Evolutionary conservation across 2,888 invertebrate species (phyloP), one percentile per base, ranked within the genome.

Genomic region (Leptodirus hochenwartii): DNA sequence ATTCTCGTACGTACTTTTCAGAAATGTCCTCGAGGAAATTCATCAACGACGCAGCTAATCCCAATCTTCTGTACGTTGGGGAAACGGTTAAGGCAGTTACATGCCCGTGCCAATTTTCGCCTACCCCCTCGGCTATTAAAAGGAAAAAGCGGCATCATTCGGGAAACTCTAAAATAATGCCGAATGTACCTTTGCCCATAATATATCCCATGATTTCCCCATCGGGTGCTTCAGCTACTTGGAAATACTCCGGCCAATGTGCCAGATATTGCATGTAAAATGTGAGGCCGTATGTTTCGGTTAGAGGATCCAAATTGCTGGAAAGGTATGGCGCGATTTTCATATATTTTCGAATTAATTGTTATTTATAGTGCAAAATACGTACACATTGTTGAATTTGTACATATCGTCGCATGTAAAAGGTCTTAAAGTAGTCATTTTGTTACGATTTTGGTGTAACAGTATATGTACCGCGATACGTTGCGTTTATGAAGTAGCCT

Each of bases 121-220:
- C 78, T 41, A 73, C 73, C 0, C 98, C 98, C 61, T 98, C 98
- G 0, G 93, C 85, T 60, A 98, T 98, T 20, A n/a, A n/a, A n/a
- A n/a, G n/a, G n/a, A n/a, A n/a, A n/a, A n/a, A n/a, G n/a, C n/a
- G n/a, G n/a, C n/a, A n/a, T n/a, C n/a, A n/a, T n/a, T n/a, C n/a
- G n/a, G n/a, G n/a, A n/a, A n/a, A n/a, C n/a, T n/a, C n/a, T n/a
- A n/a, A n/a, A n/a, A n/a, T n/a, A n/a, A n/a, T n/a, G n/a, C n/a
- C n/a, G n/a, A n/a, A n/a, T n/a, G n/a, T n/a, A n/a, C n/a, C n/a
- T 31, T 37, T 37, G 2, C 37, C 37, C 30, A 24, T 64, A 95
- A 95, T 95, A 52, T 98, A 98, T 39, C 96, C 98, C 90, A 98
- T 95, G 35, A 96, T 87, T 60, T 88, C 81, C 3, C 91, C 95